These are phyloP conservation scores for Muscicapa comitata DNA, from an alignment of 2,797 vertebrate genomes.

Conservation along the genomic window DNA sequence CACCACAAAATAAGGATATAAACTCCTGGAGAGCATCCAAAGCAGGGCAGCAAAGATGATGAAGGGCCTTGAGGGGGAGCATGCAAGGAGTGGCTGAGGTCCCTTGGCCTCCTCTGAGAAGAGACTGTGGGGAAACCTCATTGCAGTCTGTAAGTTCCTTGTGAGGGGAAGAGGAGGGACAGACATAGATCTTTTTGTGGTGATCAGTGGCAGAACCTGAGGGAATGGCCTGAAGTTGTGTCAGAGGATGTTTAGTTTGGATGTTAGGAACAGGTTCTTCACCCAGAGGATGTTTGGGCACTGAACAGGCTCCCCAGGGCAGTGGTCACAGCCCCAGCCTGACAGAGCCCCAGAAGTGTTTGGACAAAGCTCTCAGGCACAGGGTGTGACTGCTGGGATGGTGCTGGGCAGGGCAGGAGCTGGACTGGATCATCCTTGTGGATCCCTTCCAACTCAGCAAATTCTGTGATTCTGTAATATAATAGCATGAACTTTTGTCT, in stretches of 20 bases:
- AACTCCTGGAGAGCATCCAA: not conserved
- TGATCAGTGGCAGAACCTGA: not conserved
- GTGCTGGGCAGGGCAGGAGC: not conserved
- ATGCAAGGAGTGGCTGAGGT: too few relatives aligned
- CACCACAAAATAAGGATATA: not conserved
- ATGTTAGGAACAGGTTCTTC: not conserved
- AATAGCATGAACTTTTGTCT: not conserved
- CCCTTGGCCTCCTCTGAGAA: not conserved
- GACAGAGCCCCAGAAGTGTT: not conserved
- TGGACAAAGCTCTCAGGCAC: not conserved
- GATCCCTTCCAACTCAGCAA: not conserved
- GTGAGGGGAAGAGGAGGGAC: not conserved
- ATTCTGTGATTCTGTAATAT: not conserved
- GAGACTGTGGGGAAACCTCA: not conserved
- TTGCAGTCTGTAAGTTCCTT: not conserved
- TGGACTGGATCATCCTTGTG: rapidly evolving
- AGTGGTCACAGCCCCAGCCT: not conserved
- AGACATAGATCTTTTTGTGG: not conserved
- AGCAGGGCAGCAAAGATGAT: not conserved
- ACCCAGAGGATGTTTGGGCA: rapidly evolving
- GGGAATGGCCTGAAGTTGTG: not conserved
- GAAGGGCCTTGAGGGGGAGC: not conserved
- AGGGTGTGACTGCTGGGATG: not conserved
- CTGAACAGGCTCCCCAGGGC: not conserved
- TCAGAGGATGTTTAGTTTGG: rapidly evolving